Percentiles rank a stretch among this genome's conserved stretches.
phyloP scores from a whole-genome alignment of 35 echinoderm and acorn worm species.

The Acanthaster planci region DNA sequence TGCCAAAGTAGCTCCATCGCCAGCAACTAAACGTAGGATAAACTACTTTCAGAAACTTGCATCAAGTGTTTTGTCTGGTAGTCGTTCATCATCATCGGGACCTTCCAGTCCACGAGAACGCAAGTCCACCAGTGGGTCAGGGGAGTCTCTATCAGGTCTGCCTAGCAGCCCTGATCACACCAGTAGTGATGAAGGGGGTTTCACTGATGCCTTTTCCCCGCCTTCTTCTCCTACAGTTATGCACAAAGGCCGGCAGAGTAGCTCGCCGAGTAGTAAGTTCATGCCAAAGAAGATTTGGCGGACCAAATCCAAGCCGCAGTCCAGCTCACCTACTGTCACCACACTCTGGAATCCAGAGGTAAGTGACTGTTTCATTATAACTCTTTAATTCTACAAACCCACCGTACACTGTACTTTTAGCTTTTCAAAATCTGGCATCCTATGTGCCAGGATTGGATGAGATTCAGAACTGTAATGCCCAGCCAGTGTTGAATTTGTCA shows the following conservation, averaged over 20 bases:
- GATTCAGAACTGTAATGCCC: no score
- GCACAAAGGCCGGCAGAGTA: constrained; percentile 47
- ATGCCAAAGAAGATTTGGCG: constrained; percentile 55
- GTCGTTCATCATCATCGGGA: constrained; percentile 8
- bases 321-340: neutral
- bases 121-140: neutral
- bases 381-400: no score
- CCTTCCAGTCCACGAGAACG: neutral
- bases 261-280: constrained; percentile 52
- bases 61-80: constrained; percentile 18
- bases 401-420: no score
- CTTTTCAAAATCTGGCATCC: no score
- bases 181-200: constrained; percentile 44
- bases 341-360: constrained; percentile 58
- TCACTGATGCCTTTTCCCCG: constrained; percentile 19
- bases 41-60: constrained; percentile 46
- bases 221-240: constrained; percentile 61
- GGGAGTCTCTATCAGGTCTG: neutral
- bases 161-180: constrained; percentile 21
- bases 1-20: neutral
- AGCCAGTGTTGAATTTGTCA: no score
- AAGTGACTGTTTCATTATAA: neutral
- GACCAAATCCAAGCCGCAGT: constrained; percentile 36
- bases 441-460: no score
- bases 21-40: constrained; percentile 36